A percentile compares a stretch with the other conserved stretches of the same genome.
phyloP scores from a whole-genome alignment of 1,140 invertebrate genomes.

The Thaumatotibia leucotreta region DNA sequence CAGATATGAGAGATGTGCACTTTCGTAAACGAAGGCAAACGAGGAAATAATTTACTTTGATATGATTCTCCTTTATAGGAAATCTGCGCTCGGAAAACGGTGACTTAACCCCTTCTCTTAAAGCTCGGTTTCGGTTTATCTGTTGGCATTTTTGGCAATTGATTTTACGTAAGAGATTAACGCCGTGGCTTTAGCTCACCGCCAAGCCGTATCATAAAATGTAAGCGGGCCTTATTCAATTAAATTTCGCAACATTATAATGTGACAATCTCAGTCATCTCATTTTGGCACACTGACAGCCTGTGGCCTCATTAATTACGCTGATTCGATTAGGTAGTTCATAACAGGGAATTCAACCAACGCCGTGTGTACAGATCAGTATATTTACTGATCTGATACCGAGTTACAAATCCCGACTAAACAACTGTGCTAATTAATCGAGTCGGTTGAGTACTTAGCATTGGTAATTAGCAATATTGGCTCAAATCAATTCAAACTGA shows the following conservation, averaged over 20 bases:
- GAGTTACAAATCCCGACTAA: background rate
- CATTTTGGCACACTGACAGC: constrained; percentile 50
- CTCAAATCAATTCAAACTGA: background rate
- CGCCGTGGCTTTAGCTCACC: constrained; percentile 51
- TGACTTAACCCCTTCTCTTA: constrained; percentile 40
- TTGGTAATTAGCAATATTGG: background rate
- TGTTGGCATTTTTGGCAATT: constrained; percentile 71
- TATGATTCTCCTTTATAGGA: constrained; percentile 53
- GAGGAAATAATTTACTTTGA: constrained; percentile 67
- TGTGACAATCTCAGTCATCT: constrained; percentile 53
- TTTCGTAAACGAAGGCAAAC: constrained; percentile 50
- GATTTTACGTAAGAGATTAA: constrained; percentile 68
- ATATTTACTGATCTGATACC: background rate
- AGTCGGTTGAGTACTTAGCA: background rate
- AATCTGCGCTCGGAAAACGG: constrained; percentile 30
- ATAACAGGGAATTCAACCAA: background rate
- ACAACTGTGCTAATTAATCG: constrained; percentile 3
- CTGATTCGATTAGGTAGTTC: constrained; percentile 35
- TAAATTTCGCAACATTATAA: constrained; percentile 70
- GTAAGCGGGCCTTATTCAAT: constrained; percentile 72
- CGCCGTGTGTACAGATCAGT: background rate
- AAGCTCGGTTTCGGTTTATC: constrained; percentile 29
- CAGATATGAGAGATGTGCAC: constrained; percentile 40
- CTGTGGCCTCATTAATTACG: constrained; percentile 38
- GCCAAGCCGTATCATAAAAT: constrained; percentile 60